Evolutionary conservation across 2,113 vertebrate genomes (phyloP), one percentile per base, ranked within the genome.

Genomic region (Spea multiplicata): DNA sequence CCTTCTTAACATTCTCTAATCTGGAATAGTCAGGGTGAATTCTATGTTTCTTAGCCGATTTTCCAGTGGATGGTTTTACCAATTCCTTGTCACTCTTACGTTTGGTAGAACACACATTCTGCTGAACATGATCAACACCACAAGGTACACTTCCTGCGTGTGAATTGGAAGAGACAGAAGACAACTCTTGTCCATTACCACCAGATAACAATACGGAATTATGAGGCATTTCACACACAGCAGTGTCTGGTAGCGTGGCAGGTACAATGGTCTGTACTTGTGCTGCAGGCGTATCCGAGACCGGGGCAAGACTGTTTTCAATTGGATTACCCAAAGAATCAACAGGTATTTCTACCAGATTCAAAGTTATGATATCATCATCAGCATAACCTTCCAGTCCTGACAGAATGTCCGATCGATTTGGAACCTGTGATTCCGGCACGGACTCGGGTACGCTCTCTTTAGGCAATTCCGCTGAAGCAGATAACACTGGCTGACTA

Each of bases 301-400:
- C 82, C 52, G 81, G 46, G 66, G 59, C 57, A 74, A 8, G 48
- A 17, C 48, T 66, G 0, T 79, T 83, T 2, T 73, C 78, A 44
- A 82, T 9, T 0, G n/a, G 83, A 64, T 85, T 82, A 71, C 50
- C 83, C 67, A 86, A 80, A 0, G 81, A 71, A 64, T 86, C 86
- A 78, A 71, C 66, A 0, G 85, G 85, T 47, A 91, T n/a, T 78
- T 92, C 92, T 82, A 92, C 88, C 72, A 94, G 83, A 0, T 91
- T 92, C 75, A 94, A 88, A 0, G 91, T 92, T 65, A 95, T 67
- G 50, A 92, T 84, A 84, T 91, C 90, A 52, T 68, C 53, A 3
- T 86, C 84, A 14, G 83, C 82, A 65, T 91, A 85, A 57, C 86
- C 86, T 83, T 93, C 89, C 45, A 93, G 91, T 7, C 84, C 78